A percentile compares a stretch with the other conserved stretches of the same genome.
These are phyloP conservation scores for Stercorarius parasiticus DNA, from an alignment of 2,113 vertebrate species.

Conservation along the genomic window DNA sequence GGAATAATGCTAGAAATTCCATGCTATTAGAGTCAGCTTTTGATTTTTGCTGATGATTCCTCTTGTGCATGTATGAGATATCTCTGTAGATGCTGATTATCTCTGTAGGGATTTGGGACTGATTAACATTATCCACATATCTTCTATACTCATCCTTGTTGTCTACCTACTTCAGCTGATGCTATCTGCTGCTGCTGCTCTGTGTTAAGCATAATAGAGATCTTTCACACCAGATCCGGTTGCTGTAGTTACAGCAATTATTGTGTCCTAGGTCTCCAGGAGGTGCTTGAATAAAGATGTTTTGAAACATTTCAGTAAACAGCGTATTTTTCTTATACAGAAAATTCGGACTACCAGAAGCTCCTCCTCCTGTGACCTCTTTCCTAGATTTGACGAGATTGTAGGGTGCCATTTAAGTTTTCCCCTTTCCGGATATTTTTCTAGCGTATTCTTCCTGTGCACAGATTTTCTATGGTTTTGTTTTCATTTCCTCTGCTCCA, in stretches of 20 bases:
- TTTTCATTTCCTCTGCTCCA: background rate
- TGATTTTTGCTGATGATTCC: conserved; percentile 8
- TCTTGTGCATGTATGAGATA: background rate
- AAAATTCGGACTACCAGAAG: background rate
- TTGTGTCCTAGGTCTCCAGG: conserved; percentile 34
- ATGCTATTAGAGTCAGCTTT: background rate
- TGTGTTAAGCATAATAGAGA: conserved; percentile 5
- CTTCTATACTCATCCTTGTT: background rate
- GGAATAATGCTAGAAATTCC: background rate
- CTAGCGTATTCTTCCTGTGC: background rate
- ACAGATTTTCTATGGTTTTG: background rate
- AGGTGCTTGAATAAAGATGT: background rate
- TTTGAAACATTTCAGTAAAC: conserved; percentile 36
- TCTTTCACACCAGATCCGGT: conserved; percentile 21
- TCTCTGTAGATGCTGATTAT: background rate
- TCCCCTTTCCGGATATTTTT: background rate
- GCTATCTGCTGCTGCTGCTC: background rate
- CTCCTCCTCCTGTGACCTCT: background rate
- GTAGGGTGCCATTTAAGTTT: background rate
- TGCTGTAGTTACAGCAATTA: conserved; percentile 64
- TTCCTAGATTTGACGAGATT: background rate
- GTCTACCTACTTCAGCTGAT: conserved; percentile 9
- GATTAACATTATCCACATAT: conserved; percentile 28
- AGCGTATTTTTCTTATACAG: background rate
- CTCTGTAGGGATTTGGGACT: conserved; percentile 23